Conservation (phyloP, 1,140 invertebrate species). For the Heliconius hewitsoni region DNA sequence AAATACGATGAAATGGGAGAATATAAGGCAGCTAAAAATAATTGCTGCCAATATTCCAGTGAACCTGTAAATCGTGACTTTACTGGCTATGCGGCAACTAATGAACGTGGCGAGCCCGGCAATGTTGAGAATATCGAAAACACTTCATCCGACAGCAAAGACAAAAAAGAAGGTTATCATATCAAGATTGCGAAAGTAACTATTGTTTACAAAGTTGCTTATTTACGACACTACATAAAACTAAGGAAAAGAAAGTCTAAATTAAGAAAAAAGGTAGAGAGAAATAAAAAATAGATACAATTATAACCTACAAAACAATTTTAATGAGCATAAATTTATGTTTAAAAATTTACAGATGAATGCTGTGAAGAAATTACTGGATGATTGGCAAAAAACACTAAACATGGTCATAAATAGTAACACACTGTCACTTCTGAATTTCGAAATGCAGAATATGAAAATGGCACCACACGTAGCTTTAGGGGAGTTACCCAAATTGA, state of each 20-base stretch:
- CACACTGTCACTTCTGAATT: slow-evolving; percentile 42
- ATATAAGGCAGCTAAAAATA: slow-evolving; percentile 3
- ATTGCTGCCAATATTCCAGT: slow-evolving; percentile 12
- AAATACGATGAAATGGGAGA: slow-evolving; percentile 46
- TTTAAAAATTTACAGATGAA: slow-evolving; percentile 59
- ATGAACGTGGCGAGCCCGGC: slow-evolving; percentile 30
- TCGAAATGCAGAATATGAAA: slow-evolving; percentile 53
- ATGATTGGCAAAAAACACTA: slow-evolving; percentile 68
- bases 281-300: not conserved
- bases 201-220: slow-evolving; percentile 72
- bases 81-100: slow-evolving; percentile 32
- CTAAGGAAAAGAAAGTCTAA: slow-evolving; percentile 62
- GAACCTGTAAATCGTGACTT: slow-evolving; percentile 21
- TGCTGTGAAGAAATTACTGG: slow-evolving; percentile 64
- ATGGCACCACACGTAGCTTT: slow-evolving; percentile 60
- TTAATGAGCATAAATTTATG: not conserved
- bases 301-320: too few species aligned
- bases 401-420: slow-evolving; percentile 68
- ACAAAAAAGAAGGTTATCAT: slow-evolving; percentile 58
- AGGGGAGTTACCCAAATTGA: slow-evolving; percentile 62
- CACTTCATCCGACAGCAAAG: slow-evolving; percentile 50
- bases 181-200: slow-evolving; percentile 73
- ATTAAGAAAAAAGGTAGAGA: slow-evolving; percentile 67
- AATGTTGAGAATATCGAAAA: slow-evolving; percentile 53
- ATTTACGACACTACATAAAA: slow-evolving; percentile 71